Percentiles rank a stretch among this genome's conserved stretches.
Evolutionary conservation across 2,797 vertebrate genomes (phyloP).

Genomic region (Setipinna tenuifilis): DNA sequence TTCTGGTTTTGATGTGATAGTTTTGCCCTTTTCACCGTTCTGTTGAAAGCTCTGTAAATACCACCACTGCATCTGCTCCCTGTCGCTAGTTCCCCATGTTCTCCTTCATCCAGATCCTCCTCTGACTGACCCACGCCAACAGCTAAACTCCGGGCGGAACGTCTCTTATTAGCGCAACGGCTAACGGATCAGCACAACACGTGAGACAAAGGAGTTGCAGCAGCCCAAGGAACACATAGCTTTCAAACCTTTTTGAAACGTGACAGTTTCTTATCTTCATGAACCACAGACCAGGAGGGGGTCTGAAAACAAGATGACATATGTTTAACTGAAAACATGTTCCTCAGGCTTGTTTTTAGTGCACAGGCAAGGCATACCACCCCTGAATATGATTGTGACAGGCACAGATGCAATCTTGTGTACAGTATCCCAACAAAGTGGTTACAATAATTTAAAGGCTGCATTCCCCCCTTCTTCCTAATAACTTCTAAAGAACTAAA

Average conservation of each 20-base stretch:
- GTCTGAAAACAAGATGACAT: neutral
- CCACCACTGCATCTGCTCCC: neutral
- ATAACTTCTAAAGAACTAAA: too few relatives aligned
- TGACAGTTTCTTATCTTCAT: neutral
- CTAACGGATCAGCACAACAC: neutral
- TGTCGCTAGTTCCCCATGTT: neutral
- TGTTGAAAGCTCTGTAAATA: neutral
- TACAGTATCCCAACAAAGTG: too few relatives aligned
- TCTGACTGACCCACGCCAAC: neutral
- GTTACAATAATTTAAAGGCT: too few relatives aligned
- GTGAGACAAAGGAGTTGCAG: neutral
- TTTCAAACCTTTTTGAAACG: neutral
- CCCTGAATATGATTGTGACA: neutral
- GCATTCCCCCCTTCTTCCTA: too few relatives aligned
- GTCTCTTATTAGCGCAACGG: constrained; percentile 11
- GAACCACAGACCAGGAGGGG: neutral
- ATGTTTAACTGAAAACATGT: neutral
- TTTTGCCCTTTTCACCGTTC: neutral
- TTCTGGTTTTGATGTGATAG: neutral
- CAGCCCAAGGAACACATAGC: neutral
- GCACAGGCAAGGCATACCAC: neutral
- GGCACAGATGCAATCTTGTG: neutral
- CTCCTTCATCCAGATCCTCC: neutral
- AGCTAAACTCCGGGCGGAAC: neutral
- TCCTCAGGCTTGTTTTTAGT: neutral